Evolutionary conservation across 1,140 invertebrate species (phyloP), one percentile per base, ranked within the genome.

Genomic region (Anoplolepis gracilipes): DNA sequence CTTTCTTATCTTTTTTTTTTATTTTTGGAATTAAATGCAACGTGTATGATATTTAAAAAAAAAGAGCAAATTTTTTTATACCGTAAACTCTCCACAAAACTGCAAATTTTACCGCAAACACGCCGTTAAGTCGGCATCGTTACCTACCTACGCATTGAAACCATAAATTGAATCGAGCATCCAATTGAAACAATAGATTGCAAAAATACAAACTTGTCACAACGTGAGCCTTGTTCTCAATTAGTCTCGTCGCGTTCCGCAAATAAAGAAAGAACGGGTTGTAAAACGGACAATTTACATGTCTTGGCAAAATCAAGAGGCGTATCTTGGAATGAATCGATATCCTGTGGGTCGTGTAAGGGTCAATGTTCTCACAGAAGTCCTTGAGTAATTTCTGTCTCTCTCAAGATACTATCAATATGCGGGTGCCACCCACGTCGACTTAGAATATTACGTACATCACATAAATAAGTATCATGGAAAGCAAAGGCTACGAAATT

Each of bases 311-410:
- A 67, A 62, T 49, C 46, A 36, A 28, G 8, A 25, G 10, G 10
- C 25, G 36, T 19, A 13, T 13, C 5, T 46, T n/a, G 33, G 2
- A 30, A 46, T 28, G 55, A 72, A 89, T 89, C 87, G 70, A 86
- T 73, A 61, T 77, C 69, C 42, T 13, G 30, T 49, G 22, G 61
- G n/a, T 46, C 13, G 49, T 10, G 30, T 36, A 19, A 49, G 25
- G 87, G 88, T 88, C 87, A 88, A 88, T 49, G 84, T 62, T 86
- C 88, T 59, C 22, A 6, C 19, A n/a, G 46, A 76, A n/a, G 30
- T 53, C 84, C 87, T 85, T 76, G 82, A 39, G 30, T 59, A n/a
- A 16, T 57, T 5, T 57, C 49, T 42, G 39, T 42, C n/a, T 30
- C 55, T 22, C 36, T 81, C 76, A 64, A 88, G 70, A 30, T 70